Evolutionary conservation across 1,140 invertebrate species (phyloP).

Genomic region (Branchinecta lindahli): DNA sequence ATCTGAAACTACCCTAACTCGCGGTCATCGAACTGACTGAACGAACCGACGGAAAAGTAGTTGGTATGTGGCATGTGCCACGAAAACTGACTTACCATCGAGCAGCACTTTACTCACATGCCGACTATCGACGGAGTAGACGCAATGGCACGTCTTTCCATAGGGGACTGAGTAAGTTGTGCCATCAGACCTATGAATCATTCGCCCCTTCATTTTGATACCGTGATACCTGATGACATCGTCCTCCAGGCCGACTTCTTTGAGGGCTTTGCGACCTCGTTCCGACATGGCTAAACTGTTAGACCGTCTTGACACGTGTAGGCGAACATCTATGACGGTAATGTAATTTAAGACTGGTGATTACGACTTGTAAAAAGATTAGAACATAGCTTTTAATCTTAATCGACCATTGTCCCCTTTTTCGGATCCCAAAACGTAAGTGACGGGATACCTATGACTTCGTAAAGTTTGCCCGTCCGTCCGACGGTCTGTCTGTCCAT

Average conservation of each 20-base stretch:
- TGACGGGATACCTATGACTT: too few species aligned
- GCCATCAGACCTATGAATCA: slow-evolving; percentile 68
- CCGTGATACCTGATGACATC: slow-evolving; percentile 49
- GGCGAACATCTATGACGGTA: slow-evolving; percentile 41
- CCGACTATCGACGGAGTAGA: slow-evolving; percentile 78
- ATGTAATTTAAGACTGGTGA: slow-evolving; percentile 4
- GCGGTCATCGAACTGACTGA: too few species aligned
- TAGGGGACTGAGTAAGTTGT: slow-evolving; percentile 57
- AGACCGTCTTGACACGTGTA: slow-evolving; percentile 49
- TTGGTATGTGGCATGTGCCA: too few species aligned
- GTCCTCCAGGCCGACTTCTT: slow-evolving; percentile 49
- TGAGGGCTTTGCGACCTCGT: slow-evolving; percentile 63
- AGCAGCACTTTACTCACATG: slow-evolving; percentile 67
- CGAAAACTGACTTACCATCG: slow-evolving; percentile 41
- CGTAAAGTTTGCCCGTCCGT: too few species aligned
- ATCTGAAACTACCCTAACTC: too few species aligned
- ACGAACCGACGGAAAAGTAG: too few species aligned
- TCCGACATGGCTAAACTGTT: slow-evolving; percentile 86
- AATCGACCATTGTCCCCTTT: too few species aligned
- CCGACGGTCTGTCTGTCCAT: too few species aligned
- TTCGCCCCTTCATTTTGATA: slow-evolving; percentile 77
- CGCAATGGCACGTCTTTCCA: slow-evolving; percentile 57
- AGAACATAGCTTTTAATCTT: too few species aligned
- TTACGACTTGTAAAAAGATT: too few species aligned
- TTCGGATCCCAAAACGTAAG: too few species aligned